A percentile compares a stretch with the other conserved stretches of the same genome.
phyloP scores from a whole-genome alignment of 2,888 invertebrate genomes.

The Drosophila acutilabella region DNA sequence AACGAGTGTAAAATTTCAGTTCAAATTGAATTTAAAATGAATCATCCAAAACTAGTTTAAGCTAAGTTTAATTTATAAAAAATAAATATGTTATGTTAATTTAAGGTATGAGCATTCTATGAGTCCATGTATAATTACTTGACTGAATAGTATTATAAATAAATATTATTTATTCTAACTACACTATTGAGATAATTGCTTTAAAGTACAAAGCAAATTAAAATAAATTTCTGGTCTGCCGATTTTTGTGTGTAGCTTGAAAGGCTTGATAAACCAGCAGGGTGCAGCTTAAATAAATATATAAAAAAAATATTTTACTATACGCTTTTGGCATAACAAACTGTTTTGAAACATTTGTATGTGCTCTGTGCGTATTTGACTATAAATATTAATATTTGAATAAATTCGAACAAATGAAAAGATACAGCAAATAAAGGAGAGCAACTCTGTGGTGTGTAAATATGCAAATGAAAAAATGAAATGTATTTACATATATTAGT shows the following conservation, averaged over 20 bases:
- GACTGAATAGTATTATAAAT: not conserved
- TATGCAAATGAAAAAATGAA: no score
- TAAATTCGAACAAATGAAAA: not conserved
- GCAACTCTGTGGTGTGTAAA: not conserved
- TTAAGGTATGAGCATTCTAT: not conserved
- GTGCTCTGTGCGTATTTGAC: not conserved
- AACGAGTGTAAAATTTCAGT: no score
- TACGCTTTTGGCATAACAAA: no score
- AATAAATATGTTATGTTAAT: not conserved
- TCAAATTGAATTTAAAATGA: not conserved
- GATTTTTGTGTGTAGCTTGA: constrained; percentile 16
- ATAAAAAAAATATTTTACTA: not conserved
- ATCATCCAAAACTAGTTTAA: not conserved
- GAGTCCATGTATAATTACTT: not conserved
- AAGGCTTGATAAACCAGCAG: constrained; percentile 6
- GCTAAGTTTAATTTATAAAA: not conserved
- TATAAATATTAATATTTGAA: not conserved
- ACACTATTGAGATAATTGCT: constrained; percentile 39
- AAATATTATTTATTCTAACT: constrained; percentile 1
- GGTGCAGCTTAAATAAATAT: constrained; percentile 12
- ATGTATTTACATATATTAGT: not conserved
- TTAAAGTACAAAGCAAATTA: constrained; percentile 39
- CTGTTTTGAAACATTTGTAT: no score
- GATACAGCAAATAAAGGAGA: not conserved
- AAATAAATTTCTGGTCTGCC: constrained; percentile 15